phyloP scores from a whole-genome alignment of 1,140 invertebrate genomes.

The Magallana ariakensis region DNA sequence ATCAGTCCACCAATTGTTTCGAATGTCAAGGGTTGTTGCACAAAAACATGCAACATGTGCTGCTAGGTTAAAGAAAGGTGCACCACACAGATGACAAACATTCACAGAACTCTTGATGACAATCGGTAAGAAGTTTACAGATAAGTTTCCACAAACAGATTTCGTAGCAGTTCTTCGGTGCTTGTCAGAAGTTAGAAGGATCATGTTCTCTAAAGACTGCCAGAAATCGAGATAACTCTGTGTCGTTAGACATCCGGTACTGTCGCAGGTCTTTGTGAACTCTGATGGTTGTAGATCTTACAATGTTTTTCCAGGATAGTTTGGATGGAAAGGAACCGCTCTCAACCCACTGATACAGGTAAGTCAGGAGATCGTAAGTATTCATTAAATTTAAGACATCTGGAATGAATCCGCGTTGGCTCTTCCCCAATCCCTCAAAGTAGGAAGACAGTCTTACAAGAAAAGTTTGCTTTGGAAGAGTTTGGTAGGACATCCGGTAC shows the following conservation, averaged over 20 bases:
- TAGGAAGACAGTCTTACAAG: neutral
- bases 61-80: neutral
- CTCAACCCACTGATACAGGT: constrained; percentile 1
- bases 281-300: neutral
- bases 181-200: neutral
- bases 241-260: neutral
- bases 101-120: neutral
- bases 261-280: neutral
- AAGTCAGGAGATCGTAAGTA: neutral
- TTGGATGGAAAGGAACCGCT: neutral
- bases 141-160: neutral
- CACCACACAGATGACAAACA: neutral
- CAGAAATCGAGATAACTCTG: neutral
- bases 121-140: neutral
- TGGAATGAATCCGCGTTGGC: neutral
- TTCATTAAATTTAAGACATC: neutral
- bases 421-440: neutral
- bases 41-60: neutral
- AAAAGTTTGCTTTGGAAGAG: neutral
- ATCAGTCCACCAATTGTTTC: neutral
- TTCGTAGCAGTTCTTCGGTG: neutral
- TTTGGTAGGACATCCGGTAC: neutral
- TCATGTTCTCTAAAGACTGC: neutral
- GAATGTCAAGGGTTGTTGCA: neutral
- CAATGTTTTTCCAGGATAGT: neutral